phyloP scores from a whole-genome alignment of 2,888 invertebrate species.

The Mythimna albipuncta region DNA sequence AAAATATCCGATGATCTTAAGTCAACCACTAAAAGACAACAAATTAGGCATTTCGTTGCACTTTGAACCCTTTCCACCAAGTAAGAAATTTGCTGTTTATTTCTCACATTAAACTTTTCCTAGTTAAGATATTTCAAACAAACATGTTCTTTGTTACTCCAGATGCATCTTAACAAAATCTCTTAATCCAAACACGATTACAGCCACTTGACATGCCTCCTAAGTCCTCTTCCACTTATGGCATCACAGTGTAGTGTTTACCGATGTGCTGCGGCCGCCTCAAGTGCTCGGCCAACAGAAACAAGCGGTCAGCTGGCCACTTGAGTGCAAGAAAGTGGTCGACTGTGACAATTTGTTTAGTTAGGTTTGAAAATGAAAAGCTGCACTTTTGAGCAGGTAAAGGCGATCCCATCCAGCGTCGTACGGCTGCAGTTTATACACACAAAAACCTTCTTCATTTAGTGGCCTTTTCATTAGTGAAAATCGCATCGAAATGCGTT shows the following conservation, averaged over 20 bases:
- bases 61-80: neutral
- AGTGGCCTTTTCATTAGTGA: no score
- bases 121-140: no score
- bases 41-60: no score
- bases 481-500: no score
- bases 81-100: neutral
- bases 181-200: neutral
- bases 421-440: no score
- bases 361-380: neutral
- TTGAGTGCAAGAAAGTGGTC: conserved; percentile 16
- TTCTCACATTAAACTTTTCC: neutral
- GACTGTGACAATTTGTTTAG: conserved; percentile 11
- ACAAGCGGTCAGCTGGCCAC: conserved; percentile 35
- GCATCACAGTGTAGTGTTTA: conserved; percentile 26
- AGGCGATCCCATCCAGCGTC: no score
- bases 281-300: conserved; percentile 36
- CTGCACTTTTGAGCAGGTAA: neutral
- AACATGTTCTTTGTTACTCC: neutral
- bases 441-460: no score
- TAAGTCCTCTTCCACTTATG: conserved; percentile 2
- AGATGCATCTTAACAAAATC: neutral
- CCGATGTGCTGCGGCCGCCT: conserved; percentile 20
- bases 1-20: no score
- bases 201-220: neutral
- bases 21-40: no score